Evolutionary conservation across 2,888 invertebrate species (phyloP).

Genomic region (Spilarctia lutea): DNA sequence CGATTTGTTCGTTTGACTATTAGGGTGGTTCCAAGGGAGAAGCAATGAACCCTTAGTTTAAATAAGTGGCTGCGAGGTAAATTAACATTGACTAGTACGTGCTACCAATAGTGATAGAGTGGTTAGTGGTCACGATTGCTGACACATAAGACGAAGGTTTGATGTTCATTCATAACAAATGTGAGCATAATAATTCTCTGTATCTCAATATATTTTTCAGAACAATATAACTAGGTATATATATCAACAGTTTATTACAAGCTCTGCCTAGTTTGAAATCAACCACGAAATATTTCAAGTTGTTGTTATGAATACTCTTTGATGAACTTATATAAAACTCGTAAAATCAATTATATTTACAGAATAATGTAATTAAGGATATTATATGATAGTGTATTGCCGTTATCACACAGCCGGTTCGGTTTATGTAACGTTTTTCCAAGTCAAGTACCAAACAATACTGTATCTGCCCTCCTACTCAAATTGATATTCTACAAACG

Average conservation of each 20-base stretch:
- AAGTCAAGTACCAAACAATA: not conserved
- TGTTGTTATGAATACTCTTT: not conserved
- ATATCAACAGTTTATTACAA: not conserved
- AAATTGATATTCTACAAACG: no score
- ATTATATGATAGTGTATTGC: not conserved
- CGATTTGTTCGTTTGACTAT: slow-evolving; percentile 72
- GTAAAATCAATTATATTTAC: not conserved
- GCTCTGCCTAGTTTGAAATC: not conserved
- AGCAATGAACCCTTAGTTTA: slow-evolving; percentile 26
- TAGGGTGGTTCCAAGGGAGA: slow-evolving; percentile 48
- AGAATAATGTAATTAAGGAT: not conserved
- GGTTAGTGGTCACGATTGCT: not conserved
- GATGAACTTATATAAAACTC: not conserved
- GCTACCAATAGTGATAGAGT: not conserved
- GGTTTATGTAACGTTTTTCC: not conserved
- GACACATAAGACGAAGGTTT: not conserved
- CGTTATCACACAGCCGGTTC: not conserved
- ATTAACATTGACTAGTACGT: not conserved
- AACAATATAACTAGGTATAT: not conserved
- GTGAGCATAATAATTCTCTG: not conserved
- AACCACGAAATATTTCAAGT: not conserved
- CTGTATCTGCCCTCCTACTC: not conserved
- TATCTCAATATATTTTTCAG: not conserved
- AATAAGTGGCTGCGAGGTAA: slow-evolving; percentile 17
- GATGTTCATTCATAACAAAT: not conserved